Evolutionary conservation across 2,888 invertebrate genomes (phyloP).

Genomic region (Tiphia femorata): DNA sequence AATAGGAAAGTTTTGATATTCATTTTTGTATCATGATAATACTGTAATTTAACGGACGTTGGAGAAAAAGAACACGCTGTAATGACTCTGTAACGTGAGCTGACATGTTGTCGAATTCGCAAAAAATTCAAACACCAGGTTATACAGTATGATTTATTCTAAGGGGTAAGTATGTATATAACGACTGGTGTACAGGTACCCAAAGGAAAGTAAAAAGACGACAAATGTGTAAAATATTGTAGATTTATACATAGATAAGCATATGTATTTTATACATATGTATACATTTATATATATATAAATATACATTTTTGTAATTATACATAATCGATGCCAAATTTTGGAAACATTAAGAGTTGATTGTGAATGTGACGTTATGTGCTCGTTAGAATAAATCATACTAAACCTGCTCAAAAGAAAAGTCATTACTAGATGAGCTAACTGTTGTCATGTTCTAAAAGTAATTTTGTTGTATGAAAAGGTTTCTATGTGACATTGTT

Average conservation of each 20-base stretch:
- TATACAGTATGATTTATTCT: constrained; percentile 49
- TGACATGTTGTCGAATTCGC: neutral
- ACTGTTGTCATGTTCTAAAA: constrained; percentile 52
- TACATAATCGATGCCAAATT: too few species aligned
- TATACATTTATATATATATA: too few species aligned
- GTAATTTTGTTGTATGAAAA: constrained; percentile 51
- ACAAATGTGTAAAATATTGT: neutral
- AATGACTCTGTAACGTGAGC: constrained; percentile 1
- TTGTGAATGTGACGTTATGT: neutral
- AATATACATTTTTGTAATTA: too few species aligned
- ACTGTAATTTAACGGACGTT: neutral
- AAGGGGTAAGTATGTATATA: constrained; percentile 9
- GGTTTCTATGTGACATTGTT: constrained; percentile 55
- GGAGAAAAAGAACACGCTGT: neutral
- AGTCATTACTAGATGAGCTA: constrained; percentile 38
- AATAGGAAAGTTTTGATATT: neutral
- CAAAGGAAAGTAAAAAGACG: neutral
- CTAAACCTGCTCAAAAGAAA: constrained; percentile 36
- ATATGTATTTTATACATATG: too few species aligned
- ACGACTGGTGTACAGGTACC: neutral
- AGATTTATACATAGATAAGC: neutral
- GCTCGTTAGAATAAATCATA: constrained; percentile 46
- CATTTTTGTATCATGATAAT: neutral
- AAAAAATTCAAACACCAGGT: constrained; percentile 16
- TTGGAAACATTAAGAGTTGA: too few species aligned